These are phyloP conservation scores for Microcebus jonahi DNA, from an alignment of 2,113 vertebrate genomes.

Conservation along the genomic window DNA sequence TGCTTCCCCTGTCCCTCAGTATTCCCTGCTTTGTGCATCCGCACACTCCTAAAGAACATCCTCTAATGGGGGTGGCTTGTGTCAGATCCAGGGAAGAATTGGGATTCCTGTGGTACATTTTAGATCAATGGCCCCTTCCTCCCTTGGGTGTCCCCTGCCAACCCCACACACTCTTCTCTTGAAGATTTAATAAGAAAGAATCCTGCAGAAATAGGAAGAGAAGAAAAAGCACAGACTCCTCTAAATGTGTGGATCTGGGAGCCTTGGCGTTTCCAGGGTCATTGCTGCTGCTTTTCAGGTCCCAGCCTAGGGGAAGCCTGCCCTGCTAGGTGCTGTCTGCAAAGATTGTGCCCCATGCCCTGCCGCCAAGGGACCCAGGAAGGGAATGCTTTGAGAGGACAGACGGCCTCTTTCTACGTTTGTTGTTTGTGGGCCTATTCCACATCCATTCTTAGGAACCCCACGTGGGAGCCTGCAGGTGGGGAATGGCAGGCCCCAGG, in stretches of 20 bases:
- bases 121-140: background rate
- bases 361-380: background rate
- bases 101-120: background rate
- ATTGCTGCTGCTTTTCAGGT: background rate
- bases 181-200: background rate
- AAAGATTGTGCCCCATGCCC: background rate
- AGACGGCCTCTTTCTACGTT: background rate
- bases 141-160: too few relatives aligned
- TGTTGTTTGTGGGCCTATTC: too few relatives aligned
- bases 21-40: background rate
- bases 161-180: background rate
- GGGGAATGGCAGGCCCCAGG: background rate
- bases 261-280: accelerated
- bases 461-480: background rate
- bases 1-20: too few relatives aligned
- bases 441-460: background rate
- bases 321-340: background rate
- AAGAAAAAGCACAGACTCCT: background rate
- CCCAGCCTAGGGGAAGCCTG: background rate
- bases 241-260: too few relatives aligned
- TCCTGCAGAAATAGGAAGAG: background rate
- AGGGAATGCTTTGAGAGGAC: background rate
- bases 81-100: background rate
- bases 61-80: background rate
- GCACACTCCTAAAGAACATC: background rate